A percentile compares a stretch with the other conserved stretches of the same genome.
These are phyloP conservation scores for Poecilia picta DNA, from an alignment of 2,797 vertebrate species.

Conservation along the genomic window DNA sequence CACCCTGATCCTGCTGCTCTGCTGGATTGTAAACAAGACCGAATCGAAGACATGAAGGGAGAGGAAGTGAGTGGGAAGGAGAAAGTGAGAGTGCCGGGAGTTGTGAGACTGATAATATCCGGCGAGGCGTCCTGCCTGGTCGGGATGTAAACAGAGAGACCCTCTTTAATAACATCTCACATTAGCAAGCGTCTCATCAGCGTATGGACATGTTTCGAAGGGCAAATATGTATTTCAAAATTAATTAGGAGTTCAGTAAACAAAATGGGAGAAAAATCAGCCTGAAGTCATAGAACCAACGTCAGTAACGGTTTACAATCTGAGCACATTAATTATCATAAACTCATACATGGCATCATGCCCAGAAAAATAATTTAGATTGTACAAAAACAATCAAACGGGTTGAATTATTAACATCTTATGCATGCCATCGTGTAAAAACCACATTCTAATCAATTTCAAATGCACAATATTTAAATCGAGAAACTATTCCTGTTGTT, in stretches of 20 bases:
- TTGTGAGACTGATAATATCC: slow-evolving; percentile 38
- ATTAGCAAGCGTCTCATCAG: slow-evolving; percentile 42
- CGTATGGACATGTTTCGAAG: slow-evolving; percentile 28
- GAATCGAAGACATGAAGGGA: slow-evolving; percentile 3
- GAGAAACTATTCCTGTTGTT: background rate
- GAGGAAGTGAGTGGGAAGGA: slow-evolving; percentile 19
- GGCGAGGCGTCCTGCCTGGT: slow-evolving; percentile 28
- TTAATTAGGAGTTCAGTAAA: slow-evolving; percentile 32
- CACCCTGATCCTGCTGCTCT: slow-evolving; percentile 34
- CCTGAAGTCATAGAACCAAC: background rate
- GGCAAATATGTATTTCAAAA: slow-evolving; percentile 21
- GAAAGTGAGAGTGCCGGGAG: slow-evolving; percentile 31
- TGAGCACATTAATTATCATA: background rate
- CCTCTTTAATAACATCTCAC: slow-evolving; percentile 47
- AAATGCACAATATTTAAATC: background rate
- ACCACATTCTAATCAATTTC: background rate
- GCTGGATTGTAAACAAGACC: slow-evolving; percentile 28
- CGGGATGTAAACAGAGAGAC: slow-evolving; percentile 50
- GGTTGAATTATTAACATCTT: background rate
- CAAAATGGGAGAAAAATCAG: slow-evolving; percentile 4
- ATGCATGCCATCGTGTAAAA: background rate
- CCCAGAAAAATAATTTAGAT: background rate
- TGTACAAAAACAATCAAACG: background rate
- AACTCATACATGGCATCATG: background rate
- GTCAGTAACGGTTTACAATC: background rate